These are phyloP conservation scores for Lasioglossum marginatum DNA, from an alignment of 2,888 invertebrate genomes.

Conservation along the genomic window DNA sequence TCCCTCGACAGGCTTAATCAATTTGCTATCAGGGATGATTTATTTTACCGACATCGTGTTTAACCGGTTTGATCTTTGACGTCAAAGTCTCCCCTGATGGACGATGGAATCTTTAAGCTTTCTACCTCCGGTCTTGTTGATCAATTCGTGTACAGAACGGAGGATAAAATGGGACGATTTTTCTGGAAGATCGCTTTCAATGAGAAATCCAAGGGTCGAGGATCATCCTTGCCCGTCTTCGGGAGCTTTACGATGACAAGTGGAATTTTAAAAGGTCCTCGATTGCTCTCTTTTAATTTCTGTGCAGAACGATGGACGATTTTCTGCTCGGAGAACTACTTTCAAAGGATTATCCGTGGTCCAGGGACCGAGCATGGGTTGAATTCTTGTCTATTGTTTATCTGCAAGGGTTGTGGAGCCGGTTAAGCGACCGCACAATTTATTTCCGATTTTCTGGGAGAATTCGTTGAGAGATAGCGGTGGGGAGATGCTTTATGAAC, in stretches of 20 bases:
- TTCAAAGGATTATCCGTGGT: neutral
- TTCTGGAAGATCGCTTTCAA: neutral
- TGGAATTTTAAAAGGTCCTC: neutral
- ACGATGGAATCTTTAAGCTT: neutral
- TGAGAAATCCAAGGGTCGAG: neutral
- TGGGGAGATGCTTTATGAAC: neutral
- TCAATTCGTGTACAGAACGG: neutral
- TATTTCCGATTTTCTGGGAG: neutral
- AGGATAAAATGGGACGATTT: constrained; percentile 12
- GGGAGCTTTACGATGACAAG: neutral
- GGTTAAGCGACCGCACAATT: neutral
- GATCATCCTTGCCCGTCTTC: neutral
- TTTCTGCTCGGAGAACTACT: neutral
- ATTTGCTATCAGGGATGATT: constrained; percentile 35
- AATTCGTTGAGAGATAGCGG: neutral
- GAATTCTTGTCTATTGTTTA: neutral
- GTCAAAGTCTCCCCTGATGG: neutral
- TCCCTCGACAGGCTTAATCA: constrained; percentile 31
- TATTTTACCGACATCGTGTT: constrained; percentile 26
- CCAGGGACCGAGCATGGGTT: neutral
- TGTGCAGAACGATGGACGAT: neutral
- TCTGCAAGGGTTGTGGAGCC: neutral
- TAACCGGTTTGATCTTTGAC: neutral
- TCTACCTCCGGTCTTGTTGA: neutral
- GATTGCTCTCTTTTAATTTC: neutral